Base-by-base conservation (phyloP, 2,888 invertebrate species). In the Acanthosepion lycidas region DNA sequence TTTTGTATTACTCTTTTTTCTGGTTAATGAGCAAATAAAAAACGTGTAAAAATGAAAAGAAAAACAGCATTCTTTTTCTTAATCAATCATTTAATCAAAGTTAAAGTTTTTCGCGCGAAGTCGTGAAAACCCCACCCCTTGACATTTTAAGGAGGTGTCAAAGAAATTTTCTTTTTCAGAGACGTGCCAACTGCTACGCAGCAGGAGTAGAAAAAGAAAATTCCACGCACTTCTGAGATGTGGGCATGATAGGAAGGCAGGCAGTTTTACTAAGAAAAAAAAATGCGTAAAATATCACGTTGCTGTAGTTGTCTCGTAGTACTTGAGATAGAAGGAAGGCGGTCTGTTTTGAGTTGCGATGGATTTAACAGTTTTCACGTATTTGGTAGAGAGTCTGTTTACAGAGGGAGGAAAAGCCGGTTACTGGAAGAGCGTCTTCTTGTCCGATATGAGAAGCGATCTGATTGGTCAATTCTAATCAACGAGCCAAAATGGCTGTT, bases 91-190 rank as follows among this genome's bases (percentile, higher is more conserved):
- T 42, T 42, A 42, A 59, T 20, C 23, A 23, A n/a, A 33, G 78
- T 78, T n/a, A 78, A 78, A 78, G 78, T 78, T 78, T 78, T 78
- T n/a, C 78, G n/a, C 78, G 15, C 78, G 78, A 78, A 33, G 59
- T n/a, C 78, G n/a, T n/a, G 78, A n/a, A 78, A 78, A 78, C 78
- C 78, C 78, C 78, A 78, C 78, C 78, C n/a, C 78, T 18, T 78
- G 15, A 78, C 78, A 78, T 78, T 78, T 78, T n/a, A 78, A 78
- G 78, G 78, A 78, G 78, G 78, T 78, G 78, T 78, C 78, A 78
- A 33, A 33, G n/a, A 33, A n/a, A 78, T 78, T 78, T n/a, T 78
- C n/a, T 78, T 78, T 33, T 78, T 78, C n/a, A 78, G 9, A 78
- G n/a, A 78, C 78, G n/a, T 78, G 18, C 78, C 78, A 78, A 78